These are phyloP conservation scores for Echiichthys vipera DNA, from an alignment of 2,797 vertebrate genomes.

Conservation along the genomic window DNA sequence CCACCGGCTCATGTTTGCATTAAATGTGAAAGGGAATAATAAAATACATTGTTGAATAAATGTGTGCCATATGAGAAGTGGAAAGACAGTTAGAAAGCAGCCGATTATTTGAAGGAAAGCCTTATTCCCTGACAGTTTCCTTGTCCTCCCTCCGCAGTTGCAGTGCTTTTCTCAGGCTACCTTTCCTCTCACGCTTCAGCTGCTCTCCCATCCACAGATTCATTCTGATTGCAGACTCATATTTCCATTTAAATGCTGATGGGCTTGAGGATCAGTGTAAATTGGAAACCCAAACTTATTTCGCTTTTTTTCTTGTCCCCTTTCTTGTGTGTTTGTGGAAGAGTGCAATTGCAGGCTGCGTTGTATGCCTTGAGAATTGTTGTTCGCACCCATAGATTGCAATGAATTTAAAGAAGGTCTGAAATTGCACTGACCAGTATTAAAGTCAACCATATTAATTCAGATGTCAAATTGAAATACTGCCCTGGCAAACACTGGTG, in stretches of 20 bases:
- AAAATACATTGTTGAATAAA: constrained; percentile 49
- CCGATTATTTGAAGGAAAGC: constrained; percentile 72
- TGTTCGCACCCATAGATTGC: constrained; percentile 65
- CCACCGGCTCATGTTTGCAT: constrained; percentile 35
- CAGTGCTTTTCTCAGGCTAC: constrained; percentile 18
- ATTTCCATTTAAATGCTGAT: constrained; percentile 87
- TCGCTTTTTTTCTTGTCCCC: too few relatives aligned
- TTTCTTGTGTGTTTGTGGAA: constrained; percentile 53
- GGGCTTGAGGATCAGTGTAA: constrained; percentile 67
- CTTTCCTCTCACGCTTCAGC: constrained; percentile 47
- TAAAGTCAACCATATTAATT: constrained; percentile 71
- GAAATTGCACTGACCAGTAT: constrained; percentile 65
- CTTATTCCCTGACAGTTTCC: constrained; percentile 38
- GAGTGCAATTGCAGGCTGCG: constrained; percentile 55
- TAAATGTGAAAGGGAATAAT: constrained; percentile 51
- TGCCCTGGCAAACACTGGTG: not conserved
- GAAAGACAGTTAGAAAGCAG: constrained; percentile 61
- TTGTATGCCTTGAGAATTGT: constrained; percentile 74
- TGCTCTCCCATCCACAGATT: constrained; percentile 59
- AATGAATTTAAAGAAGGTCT: constrained; percentile 83
- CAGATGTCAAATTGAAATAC: constrained; percentile 59
- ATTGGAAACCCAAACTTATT: constrained; percentile 76
- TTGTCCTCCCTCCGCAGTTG: constrained; percentile 27
- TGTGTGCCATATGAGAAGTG: constrained; percentile 38
- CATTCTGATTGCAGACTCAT: constrained; percentile 76